phyloP scores from a whole-genome alignment of 2,113 vertebrate genomes.

The Pungitius pungitius region DNA sequence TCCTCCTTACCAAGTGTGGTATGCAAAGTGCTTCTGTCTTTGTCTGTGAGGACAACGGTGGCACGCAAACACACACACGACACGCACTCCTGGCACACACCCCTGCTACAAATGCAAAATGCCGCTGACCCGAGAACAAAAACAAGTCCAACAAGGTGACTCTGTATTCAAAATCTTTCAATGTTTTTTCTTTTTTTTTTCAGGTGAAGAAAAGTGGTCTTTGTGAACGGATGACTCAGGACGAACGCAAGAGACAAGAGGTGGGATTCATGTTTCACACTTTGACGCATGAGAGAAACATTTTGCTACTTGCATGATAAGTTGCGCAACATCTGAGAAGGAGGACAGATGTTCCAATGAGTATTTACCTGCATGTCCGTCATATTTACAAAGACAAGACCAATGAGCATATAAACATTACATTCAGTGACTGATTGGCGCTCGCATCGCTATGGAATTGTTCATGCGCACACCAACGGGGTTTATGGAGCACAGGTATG shows the following conservation, averaged over 20 bases:
- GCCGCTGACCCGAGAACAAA: background rate
- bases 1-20: constrained; percentile 20
- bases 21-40: constrained; percentile 47
- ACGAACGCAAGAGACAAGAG: constrained; percentile 96
- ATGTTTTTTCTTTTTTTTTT: background rate
- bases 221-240: constrained; percentile 84
- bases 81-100: background rate
- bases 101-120: constrained; percentile 16
- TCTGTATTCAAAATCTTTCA: background rate
- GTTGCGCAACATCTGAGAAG: too few relatives aligned
- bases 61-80: background rate
- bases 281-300: background rate
- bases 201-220: constrained; percentile 93
- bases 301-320: background rate
- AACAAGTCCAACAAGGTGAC: constrained; percentile 5
- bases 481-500: constrained; percentile 16
- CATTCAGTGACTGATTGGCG: background rate
- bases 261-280: constrained; percentile 71
- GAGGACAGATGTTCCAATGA: background rate
- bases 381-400: background rate
- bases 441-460: background rate
- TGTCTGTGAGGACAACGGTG: constrained; percentile 23
- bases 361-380: background rate
- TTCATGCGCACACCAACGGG: constrained; percentile 25
- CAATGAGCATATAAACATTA: background rate